Evolutionary conservation across 2,797 vertebrate genomes (phyloP), one percentile per base, ranked within the genome.

Genomic region (Catamblyrhynchus diadema): DNA sequence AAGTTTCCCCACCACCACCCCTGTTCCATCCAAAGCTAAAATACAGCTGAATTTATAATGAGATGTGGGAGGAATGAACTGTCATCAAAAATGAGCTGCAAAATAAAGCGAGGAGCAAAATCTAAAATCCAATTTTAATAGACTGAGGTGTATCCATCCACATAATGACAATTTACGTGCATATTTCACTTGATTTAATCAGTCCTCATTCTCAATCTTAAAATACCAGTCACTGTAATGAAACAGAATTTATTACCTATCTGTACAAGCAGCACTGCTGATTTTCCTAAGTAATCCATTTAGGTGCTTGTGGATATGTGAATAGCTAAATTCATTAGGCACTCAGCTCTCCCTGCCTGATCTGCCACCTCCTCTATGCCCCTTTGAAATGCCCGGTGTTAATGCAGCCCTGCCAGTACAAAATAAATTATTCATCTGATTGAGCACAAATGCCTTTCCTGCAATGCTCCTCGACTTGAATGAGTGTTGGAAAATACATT

Each of bases 361-460:
- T 74, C 35, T 17, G 61, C 81, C n/a, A 6, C 45, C 77, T 85
- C 65, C 53, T 60, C 67, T 6, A 5, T 28, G 53, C 66, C 53
- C 66, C 84, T 78, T 41, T 20, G 62, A 86, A 91, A 85, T 45
- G 37, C 66, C 56, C 27, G 2, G 6, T 1, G 37, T 48, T 86
- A 81, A 86, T 1, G 45, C 69, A 28, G 72, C 54, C 1, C 54
- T 19, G 27, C 53, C 60, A 32, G 82, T 7, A 21, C 37, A 11
- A 86, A 92, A 81, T 92, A 70, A 94, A 96, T 95, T 81, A 94
- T 94, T 94, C 73, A 84, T 79, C 71, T 84, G 83, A 94, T 82
- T 35, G 88, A 81, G 66, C 37, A 45, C 28, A 1, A 41, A 30
- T 3, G 75, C 11, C 1, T 81, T 64, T 48, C 35, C 73, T 70